phyloP scores from a whole-genome alignment of 2,888 invertebrate species.

The Patella pellucida region DNA sequence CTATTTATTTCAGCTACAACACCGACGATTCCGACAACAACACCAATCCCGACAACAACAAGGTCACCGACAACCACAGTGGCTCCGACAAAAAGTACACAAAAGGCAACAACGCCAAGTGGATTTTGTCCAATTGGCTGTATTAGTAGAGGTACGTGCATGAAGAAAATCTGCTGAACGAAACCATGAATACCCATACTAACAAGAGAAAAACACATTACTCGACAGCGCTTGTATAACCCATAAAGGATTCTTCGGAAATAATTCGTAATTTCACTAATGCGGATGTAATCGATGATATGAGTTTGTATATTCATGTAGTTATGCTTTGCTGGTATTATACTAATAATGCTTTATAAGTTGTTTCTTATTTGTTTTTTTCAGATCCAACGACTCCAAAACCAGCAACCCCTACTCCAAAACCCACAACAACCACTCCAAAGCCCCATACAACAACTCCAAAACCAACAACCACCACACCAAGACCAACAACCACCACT shows the following conservation, averaged over 20 bases:
- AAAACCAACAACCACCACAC: slow-evolving; percentile 23
- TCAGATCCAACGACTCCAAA: not conserved
- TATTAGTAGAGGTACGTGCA: slow-evolving; percentile 34
- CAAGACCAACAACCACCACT: slow-evolving; percentile 28
- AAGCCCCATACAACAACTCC: slow-evolving; percentile 18
- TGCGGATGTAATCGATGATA: no score
- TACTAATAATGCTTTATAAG: no score
- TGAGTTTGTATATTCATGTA: no score
- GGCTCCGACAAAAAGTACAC: slow-evolving; percentile 13
- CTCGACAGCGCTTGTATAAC: no score
- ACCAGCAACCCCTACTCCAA: not conserved
- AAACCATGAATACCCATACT: no score
- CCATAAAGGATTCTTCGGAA: no score
- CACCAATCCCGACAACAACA: slow-evolving; percentile 19
- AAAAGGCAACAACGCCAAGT: slow-evolving; percentile 22
- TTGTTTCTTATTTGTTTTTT: no score
- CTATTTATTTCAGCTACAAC: slow-evolving; percentile 8
- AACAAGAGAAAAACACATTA: no score
- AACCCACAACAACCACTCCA: slow-evolving; percentile 14
- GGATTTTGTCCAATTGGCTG: slow-evolving; percentile 46
- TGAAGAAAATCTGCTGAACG: no score
- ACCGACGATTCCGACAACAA: slow-evolving; percentile 24
- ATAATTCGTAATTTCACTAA: no score
- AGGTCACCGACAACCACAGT: slow-evolving; percentile 23
- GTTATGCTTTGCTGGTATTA: no score